These are phyloP conservation scores for Caenorhabditis sp. DNA, from an alignment of 2,888 invertebrate species.

Conservation along the genomic window DNA sequence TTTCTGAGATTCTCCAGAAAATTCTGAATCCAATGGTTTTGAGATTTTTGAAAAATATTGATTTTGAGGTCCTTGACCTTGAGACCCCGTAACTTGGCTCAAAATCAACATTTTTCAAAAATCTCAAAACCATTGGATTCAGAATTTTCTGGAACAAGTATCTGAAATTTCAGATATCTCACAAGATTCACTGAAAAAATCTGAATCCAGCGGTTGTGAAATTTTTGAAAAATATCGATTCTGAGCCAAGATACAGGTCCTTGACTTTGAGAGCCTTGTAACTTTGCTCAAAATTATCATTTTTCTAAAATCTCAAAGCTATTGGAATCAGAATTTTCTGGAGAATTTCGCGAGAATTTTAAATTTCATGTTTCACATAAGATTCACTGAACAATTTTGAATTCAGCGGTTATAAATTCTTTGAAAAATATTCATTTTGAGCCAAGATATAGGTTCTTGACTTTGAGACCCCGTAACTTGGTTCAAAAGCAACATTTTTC, in stretches of 20 bases:
- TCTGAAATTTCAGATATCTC: constrained; percentile 38
- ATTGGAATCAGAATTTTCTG: not conserved
- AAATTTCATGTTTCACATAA: no score
- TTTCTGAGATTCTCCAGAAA: not conserved
- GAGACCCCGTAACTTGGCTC: not conserved
- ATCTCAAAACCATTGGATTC: not conserved
- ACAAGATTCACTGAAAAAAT: constrained; percentile 34
- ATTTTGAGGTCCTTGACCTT: no score
- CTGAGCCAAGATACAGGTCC: no score
- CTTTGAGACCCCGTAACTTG: no score
- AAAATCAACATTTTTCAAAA: not conserved
- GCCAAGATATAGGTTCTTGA: no score
- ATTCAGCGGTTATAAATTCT: no score
- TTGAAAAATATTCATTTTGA: no score
- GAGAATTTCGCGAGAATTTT: no score
- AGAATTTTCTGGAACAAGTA: no score
- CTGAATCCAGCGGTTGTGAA: not conserved
- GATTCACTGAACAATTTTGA: no score
- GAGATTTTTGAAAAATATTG: not conserved
- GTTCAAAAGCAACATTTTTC: not conserved
- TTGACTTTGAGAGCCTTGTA: not conserved
- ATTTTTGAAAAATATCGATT: no score
- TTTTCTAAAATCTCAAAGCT: not conserved
- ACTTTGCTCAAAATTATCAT: no score
- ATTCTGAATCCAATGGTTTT: constrained; percentile 10